Percentiles rank a stretch among this genome's conserved stretches.
Evolutionary conservation across 2,888 invertebrate species (phyloP).

Genomic region (Cenopis cana): DNA sequence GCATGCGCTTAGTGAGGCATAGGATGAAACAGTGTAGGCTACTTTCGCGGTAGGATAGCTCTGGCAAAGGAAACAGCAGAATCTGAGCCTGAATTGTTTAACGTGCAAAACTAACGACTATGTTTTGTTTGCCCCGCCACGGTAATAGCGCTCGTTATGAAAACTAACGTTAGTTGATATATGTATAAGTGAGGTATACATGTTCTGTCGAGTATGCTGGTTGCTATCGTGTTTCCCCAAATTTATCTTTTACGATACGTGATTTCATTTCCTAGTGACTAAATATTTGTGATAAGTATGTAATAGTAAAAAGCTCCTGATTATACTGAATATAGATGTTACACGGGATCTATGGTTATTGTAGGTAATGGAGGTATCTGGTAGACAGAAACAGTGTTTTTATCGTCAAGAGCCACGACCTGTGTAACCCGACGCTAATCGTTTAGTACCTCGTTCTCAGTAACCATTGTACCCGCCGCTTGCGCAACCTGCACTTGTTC

Average conservation of each 20-base stretch:
- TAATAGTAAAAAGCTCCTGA: not conserved
- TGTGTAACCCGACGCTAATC: slow-evolving; percentile 16
- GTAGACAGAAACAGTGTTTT: not conserved
- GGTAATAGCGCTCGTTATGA: not conserved
- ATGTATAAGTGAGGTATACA: not conserved
- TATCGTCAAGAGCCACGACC: not conserved
- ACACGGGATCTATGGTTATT: not conserved
- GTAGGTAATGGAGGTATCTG: not conserved
- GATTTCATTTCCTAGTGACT: no score
- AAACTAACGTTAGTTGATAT: not conserved
- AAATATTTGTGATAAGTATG: no score
- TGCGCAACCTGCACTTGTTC: slow-evolving; percentile 62
- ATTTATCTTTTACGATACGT: no score
- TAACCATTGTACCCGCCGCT: slow-evolving; percentile 47
- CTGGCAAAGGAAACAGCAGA: slow-evolving; percentile 17
- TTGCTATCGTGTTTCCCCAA: no score
- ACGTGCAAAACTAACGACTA: not conserved
- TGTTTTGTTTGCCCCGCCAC: slow-evolving; percentile 3
- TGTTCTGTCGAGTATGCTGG: no score
- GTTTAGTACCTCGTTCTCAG: slow-evolving; percentile 17
- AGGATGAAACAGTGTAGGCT: slow-evolving; percentile 23
- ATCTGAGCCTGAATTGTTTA: slow-evolving; percentile 19
- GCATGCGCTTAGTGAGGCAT: slow-evolving; percentile 41
- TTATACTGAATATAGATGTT: not conserved
- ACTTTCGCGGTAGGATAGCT: slow-evolving; percentile 21